Evolutionary conservation across 53 echinoderm and acorn worm genomes (phyloP).

Genomic region (Holothuria leucospilota): DNA sequence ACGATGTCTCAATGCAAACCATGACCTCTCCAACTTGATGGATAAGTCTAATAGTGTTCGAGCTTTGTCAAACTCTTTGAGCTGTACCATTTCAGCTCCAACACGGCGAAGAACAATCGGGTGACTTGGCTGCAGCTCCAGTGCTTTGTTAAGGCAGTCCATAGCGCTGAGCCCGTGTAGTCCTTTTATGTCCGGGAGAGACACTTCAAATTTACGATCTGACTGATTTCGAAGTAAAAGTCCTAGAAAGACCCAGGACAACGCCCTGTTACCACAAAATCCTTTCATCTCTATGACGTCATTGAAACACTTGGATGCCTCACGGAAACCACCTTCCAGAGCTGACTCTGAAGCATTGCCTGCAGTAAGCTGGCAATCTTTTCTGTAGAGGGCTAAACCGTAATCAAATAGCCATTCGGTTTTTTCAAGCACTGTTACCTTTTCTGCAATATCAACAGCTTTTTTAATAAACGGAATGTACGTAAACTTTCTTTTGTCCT

Average conservation of each 20-base stretch:
- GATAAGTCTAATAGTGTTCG: constrained; percentile 62
- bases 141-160: constrained; percentile 76
- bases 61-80: constrained; percentile 74
- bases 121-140: constrained; percentile 63
- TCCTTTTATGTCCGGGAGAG: constrained; percentile 45
- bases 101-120: constrained; percentile 70
- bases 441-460: constrained; percentile 70
- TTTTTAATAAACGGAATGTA: constrained; percentile 76
- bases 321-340: constrained; percentile 58
- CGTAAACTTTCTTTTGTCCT: constrained; percentile 77
- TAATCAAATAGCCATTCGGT: constrained; percentile 96
- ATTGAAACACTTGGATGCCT: constrained; percentile 70
- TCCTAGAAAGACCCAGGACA: constrained; percentile 89
- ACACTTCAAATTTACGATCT: constrained; percentile 58
- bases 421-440: constrained; percentile 60
- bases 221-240: constrained; percentile 60
- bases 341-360: constrained; percentile 44
- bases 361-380: constrained; percentile 66
- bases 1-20: constrained; percentile 78
- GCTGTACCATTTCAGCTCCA: constrained; percentile 63
- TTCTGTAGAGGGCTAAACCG: constrained; percentile 74
- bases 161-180: constrained; percentile 55
- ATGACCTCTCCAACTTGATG: constrained; percentile 57
- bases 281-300: constrained; percentile 65
- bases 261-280: constrained; percentile 48